Percentiles rank a stretch among this genome's conserved stretches.
These are phyloP conservation scores for Cryptocheilus praepositus DNA, from an alignment of 2,888 invertebrate genomes.

Conservation along the genomic window DNA sequence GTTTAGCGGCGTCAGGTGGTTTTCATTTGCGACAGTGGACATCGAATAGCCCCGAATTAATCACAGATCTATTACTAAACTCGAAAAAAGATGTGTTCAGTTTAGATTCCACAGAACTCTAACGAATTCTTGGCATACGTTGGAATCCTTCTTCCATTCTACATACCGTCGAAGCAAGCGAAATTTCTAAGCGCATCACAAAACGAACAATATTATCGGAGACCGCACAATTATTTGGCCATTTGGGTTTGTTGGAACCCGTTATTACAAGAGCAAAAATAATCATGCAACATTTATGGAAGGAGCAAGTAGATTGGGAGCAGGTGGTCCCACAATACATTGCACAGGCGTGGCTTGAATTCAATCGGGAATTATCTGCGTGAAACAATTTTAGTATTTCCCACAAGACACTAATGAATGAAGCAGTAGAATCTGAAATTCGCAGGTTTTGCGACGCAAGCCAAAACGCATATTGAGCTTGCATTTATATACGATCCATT, in stretches of 20 bases:
- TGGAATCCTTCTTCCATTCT: no score
- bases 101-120: neutral
- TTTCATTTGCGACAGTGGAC: neutral
- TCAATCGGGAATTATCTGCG: neutral
- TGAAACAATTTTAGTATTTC: neutral
- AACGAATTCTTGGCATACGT: neutral
- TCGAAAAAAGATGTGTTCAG: neutral
- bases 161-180: no score
- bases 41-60: neutral
- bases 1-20: neutral
- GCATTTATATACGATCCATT: no score
- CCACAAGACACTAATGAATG: neutral
- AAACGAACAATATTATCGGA: conserved; percentile 9
- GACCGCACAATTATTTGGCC: conserved; percentile 12
- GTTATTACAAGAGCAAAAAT: conserved; percentile 3
- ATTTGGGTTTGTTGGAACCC: conserved; percentile 13
- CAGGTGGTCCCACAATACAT: conserved; percentile 1
- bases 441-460: neutral
- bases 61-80: neutral
- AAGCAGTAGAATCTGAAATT: neutral
- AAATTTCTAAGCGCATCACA: no score
- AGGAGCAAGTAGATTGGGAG: conserved; percentile 10
- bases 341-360: neutral
- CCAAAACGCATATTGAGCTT: no score
- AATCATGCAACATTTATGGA: conserved; percentile 16